These are phyloP conservation scores for Loris lydekkerianus DNA, from an alignment of 2,797 vertebrate species.

Conservation along the genomic window DNA sequence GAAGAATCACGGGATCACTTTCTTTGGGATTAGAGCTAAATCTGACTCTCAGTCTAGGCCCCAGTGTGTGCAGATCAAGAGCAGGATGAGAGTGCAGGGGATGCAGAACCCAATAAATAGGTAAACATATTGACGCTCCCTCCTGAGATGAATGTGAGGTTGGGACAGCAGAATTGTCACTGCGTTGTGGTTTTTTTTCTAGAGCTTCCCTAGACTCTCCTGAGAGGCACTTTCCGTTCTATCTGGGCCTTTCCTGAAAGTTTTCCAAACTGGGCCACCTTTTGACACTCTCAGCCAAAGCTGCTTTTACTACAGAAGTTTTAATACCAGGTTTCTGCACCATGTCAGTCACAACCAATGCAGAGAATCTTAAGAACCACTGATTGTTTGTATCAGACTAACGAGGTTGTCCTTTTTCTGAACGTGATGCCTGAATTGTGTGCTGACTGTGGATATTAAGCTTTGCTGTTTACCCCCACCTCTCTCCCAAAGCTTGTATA, in stretches of 20 bases:
- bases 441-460: constrained; percentile 82
- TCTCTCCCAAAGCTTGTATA: constrained; percentile 78
- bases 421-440: constrained; percentile 69
- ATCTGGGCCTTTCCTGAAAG: constrained; percentile 59
- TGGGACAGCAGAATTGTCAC: no score
- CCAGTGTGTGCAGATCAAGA: not conserved
- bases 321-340: constrained; percentile 55
- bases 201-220: constrained; percentile 28
- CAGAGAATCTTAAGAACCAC: constrained; percentile 82
- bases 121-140: not conserved
- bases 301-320: constrained; percentile 7
- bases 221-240: constrained; percentile 60
- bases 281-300: not conserved
- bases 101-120: no score
- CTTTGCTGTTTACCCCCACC: constrained; percentile 43
- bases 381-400: constrained; percentile 85
- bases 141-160: not conserved
- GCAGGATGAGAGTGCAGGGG: fast-evolving
- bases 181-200: not conserved
- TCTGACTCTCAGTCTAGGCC: not conserved
- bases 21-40: not conserved
- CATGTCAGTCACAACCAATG: constrained; percentile 66
- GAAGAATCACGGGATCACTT: not conserved
- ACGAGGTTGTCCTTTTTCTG: constrained; percentile 84
- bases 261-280: constrained; percentile 68